Conservation (phyloP, 2,797 vertebrate species). For the Phaenicophaeus curvirostris region DNA sequence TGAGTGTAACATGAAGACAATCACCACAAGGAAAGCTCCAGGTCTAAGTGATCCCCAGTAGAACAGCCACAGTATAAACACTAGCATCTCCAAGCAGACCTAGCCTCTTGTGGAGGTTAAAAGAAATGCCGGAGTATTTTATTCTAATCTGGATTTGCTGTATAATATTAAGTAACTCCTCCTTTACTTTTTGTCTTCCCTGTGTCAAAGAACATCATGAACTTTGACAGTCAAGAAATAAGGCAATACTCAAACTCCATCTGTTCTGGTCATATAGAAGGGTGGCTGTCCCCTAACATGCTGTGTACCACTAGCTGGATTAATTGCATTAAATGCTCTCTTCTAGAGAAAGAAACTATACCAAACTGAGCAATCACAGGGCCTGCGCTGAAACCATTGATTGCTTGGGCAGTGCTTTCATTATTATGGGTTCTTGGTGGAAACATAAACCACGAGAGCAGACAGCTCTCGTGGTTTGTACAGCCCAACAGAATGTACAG, state of each 20-base stretch:
- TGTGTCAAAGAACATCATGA: not conserved
- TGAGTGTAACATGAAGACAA: not conserved
- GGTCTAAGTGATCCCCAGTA: not conserved
- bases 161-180: slow-evolving; percentile 9
- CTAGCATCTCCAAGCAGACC: not conserved
- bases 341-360: slow-evolving; percentile 2
- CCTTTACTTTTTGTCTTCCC: not conserved
- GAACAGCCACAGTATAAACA: not conserved
- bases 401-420: slow-evolving; percentile 49
- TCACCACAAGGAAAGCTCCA: not conserved
- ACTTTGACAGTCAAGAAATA: not conserved
- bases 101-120: slow-evolving; percentile 6
- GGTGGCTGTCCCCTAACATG: not conserved
- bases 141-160: slow-evolving; percentile 13
- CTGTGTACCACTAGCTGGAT: not conserved
- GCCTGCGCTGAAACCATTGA: not conserved
- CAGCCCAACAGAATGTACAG: slow-evolving; percentile 36
- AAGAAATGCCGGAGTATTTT: slow-evolving; percentile 44
- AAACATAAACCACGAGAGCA: slow-evolving; percentile 3
- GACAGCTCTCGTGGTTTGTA: not conserved
- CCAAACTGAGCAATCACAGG: not conserved
- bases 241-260: not conserved
- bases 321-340: not conserved
- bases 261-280: not conserved
- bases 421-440: slow-evolving; percentile 19